Evolutionary conservation across 1,140 invertebrate genomes (phyloP).

Genomic region (Pogonomyrmex californicus): DNA sequence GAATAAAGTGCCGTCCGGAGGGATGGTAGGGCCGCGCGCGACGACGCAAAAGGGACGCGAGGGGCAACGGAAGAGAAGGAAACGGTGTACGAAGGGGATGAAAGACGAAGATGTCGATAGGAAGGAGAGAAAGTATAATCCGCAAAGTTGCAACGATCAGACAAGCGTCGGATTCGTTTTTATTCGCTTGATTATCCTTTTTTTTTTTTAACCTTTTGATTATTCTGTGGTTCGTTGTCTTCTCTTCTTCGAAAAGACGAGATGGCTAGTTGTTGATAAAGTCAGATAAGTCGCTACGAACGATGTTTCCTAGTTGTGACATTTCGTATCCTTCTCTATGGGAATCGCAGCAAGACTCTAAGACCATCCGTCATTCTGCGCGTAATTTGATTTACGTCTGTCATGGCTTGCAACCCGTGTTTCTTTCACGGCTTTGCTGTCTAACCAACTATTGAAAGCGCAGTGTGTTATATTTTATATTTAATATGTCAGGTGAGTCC

Average conservation of each 20-base stretch:
- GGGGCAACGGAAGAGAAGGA: not conserved
- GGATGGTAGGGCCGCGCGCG: constrained; percentile 62
- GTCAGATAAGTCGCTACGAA: constrained; percentile 10
- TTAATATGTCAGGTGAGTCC: not conserved
- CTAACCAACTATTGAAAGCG: not conserved
- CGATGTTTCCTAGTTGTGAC: not conserved
- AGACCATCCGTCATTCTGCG: constrained; percentile 13
- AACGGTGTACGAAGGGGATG: constrained; percentile 15
- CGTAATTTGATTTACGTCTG: constrained; percentile 44
- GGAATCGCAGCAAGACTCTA: constrained; percentile 13
- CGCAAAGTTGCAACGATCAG: constrained; percentile 49
- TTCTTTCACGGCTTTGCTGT: constrained; percentile 12
- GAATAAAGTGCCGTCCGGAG: constrained; percentile 77
- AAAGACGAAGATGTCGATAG: not conserved
- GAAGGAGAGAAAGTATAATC: constrained; percentile 39
- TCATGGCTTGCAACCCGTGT: not conserved
- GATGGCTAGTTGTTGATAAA: not conserved
- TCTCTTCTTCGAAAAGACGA: not conserved
- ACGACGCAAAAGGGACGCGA: constrained; percentile 47
- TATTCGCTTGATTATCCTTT: constrained; percentile 1
- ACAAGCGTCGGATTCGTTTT: constrained; percentile 38
- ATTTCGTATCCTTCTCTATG: constrained; percentile 15
- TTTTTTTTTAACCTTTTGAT: not conserved
- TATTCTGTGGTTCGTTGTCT: not conserved
- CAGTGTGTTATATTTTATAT: not conserved